A percentile compares a stretch with the other conserved stretches of the same genome.
Evolutionary conservation across 2,797 vertebrate species (phyloP).

Genomic region (Harpagifer antarcticus): DNA sequence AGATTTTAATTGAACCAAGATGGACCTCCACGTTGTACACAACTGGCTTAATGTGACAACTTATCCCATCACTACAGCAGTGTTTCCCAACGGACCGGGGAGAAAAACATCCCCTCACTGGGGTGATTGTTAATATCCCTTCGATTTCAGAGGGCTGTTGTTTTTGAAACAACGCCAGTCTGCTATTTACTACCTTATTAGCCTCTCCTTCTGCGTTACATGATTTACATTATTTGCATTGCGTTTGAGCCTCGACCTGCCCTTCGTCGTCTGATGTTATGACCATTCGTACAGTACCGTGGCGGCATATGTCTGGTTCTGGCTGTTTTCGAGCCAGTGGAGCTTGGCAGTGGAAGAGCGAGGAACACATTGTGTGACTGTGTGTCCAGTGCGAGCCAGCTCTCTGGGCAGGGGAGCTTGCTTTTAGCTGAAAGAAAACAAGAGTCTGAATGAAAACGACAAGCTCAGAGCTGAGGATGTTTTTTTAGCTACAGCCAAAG

Average conservation of each 20-base stretch:
- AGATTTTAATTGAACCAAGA: slow-evolving; percentile 89
- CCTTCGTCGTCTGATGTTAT: slow-evolving; percentile 53
- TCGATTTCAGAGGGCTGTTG: slow-evolving; percentile 79
- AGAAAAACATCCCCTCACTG: slow-evolving; percentile 80
- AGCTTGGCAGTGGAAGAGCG: slow-evolving; percentile 62
- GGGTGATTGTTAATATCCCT: slow-evolving; percentile 78
- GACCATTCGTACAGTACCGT: slow-evolving; percentile 58
- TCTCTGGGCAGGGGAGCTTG: slow-evolving; percentile 74
- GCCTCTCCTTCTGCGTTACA: slow-evolving; percentile 55
- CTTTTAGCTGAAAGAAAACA: slow-evolving; percentile 83
- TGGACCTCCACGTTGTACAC: slow-evolving; percentile 88
- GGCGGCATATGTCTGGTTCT: slow-evolving; percentile 66
- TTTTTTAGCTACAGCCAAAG: slow-evolving; percentile 81
- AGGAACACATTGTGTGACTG: slow-evolving; percentile 78
- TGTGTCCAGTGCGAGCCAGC: slow-evolving; percentile 76
- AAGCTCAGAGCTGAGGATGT: slow-evolving; percentile 82
- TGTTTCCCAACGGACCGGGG: slow-evolving; percentile 75
- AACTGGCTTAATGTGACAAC: slow-evolving; percentile 88
- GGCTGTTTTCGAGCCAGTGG: slow-evolving; percentile 59
- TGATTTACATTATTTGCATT: slow-evolving; percentile 59
- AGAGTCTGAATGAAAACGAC: slow-evolving; percentile 81
- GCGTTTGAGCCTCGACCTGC: slow-evolving; percentile 43
- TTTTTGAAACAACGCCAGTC: slow-evolving; percentile 77
- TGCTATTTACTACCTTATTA: slow-evolving; percentile 76
- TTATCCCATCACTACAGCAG: slow-evolving; percentile 87